These are phyloP conservation scores for Gymnocheta viridis DNA, from an alignment of 2,888 invertebrate genomes.

Conservation along the genomic window DNA sequence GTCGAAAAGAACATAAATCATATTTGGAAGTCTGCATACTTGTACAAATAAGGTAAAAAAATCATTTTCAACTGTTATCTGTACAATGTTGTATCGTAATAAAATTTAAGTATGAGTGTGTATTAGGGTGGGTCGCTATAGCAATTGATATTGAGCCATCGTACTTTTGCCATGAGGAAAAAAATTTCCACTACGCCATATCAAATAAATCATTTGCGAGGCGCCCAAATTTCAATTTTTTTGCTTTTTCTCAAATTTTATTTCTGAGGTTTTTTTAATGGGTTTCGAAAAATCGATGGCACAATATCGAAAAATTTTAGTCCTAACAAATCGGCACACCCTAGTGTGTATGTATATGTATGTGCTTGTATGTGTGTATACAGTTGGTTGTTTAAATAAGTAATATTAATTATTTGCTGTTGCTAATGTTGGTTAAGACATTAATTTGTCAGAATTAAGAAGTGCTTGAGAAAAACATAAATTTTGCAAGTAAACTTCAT, in stretches of 20 bases:
- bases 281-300: too few relatives aligned
- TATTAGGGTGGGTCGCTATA: too few relatives aligned
- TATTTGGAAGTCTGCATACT: not conserved
- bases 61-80: not conserved
- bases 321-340: too few relatives aligned
- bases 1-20: not conserved
- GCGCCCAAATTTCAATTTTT: too few relatives aligned
- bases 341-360: not conserved
- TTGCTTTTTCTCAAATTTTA: too few relatives aligned
- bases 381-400: slow-evolving; percentile 17
- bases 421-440: slow-evolving; percentile 41
- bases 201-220: too few relatives aligned
- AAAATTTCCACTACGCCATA: too few relatives aligned
- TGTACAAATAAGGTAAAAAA: not conserved
- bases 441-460: slow-evolving; percentile 57
- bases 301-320: too few relatives aligned
- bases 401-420: slow-evolving; percentile 56
- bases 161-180: too few relatives aligned
- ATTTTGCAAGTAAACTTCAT: not conserved
- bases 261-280: too few relatives aligned
- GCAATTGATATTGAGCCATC: too few relatives aligned
- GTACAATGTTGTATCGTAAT: not conserved
- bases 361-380: not conserved
- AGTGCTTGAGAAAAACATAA: not conserved
- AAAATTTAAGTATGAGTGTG: not conserved